Evolutionary conservation across 1,140 invertebrate species (phyloP), one percentile per base, ranked within the genome.

Genomic region (Hycleus cichorii): DNA sequence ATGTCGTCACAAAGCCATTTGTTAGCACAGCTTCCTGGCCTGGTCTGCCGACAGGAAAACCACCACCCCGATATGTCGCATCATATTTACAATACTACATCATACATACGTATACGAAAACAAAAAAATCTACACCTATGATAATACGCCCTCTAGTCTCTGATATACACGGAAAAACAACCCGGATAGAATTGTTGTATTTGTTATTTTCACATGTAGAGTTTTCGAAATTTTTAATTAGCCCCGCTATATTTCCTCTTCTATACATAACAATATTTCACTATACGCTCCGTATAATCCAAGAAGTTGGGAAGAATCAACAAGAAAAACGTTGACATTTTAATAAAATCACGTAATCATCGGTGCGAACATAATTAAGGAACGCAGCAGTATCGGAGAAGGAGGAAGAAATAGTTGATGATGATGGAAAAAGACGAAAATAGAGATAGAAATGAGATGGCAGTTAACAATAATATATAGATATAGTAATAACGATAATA

Each of bases 1-100:
- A 73, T 72, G 72, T 32, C 18, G 18, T 73, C 72, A 71, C 72
- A 72, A 69, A 70, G 69, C 72, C 69, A 73, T 73, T 73, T 72
- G 72, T 73, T 73, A 72, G 70, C 69, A 60, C 69, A 32, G 64
- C 66, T 71, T 71, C 69, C 69, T 65, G 68, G 55, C 63, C 59
- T 18, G 66, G 68, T 67, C 65, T 68, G 68, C 64, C 63, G 64
- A 59, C 69, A 70, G 68, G 70, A 72, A 72, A 71, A 71, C 70
- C 68, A 62, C 65, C 68, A 57, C 68, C 69, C 70, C 32, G 4
- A 71, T 70, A 67, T 71, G 70, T 71, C 70, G 68, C 69, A 67
- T 66, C 68, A 60, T 70, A 72, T 72, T 72, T 72, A 72, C 18
- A 18, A 18, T 18, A 18, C 18, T 18, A 18, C 18, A 18, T 18